Evolutionary conservation across 1,140 invertebrate genomes (phyloP).

Genomic region (Heliothis subflexa): DNA sequence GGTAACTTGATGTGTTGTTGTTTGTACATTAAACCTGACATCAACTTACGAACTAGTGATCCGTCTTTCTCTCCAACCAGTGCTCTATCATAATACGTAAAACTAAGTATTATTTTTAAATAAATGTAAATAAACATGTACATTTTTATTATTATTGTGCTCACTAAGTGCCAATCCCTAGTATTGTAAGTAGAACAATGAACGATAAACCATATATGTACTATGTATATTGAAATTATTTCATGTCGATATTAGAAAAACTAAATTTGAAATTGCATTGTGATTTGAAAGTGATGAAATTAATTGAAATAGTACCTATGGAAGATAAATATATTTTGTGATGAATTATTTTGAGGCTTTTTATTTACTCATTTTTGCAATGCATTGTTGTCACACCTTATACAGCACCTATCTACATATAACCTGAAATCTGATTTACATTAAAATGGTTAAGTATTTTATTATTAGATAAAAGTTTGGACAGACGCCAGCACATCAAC

Average conservation of each 20-base stretch:
- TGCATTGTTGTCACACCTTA: too few species aligned
- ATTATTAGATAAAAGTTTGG: too few species aligned
- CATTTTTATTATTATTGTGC: conserved; percentile 67
- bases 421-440: too few species aligned
- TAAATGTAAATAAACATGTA: conserved; percentile 63
- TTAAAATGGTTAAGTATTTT: too few species aligned
- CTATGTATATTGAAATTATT: conserved; percentile 53
- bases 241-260: conserved; percentile 60
- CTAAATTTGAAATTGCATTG: conserved; percentile 60
- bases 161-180: conserved; percentile 80
- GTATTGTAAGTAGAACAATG: conserved; percentile 74
- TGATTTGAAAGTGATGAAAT: conserved; percentile 72
- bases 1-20: too few species aligned
- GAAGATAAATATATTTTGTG: conserved; percentile 70
- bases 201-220: conserved; percentile 29
- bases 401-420: too few species aligned
- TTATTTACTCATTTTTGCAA: conserved; percentile 7
- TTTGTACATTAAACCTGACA: conserved; percentile 24
- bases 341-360: conserved; percentile 49
- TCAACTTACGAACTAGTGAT: not conserved
- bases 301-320: conserved; percentile 60
- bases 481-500: too few species aligned
- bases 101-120: conserved; percentile 47
- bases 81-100: conserved; percentile 42
- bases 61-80: conserved; percentile 8